Evolutionary conservation across 2,113 vertebrate species (phyloP), one percentile per base, ranked within the genome.

Genomic region (Dolichotis patagonum): DNA sequence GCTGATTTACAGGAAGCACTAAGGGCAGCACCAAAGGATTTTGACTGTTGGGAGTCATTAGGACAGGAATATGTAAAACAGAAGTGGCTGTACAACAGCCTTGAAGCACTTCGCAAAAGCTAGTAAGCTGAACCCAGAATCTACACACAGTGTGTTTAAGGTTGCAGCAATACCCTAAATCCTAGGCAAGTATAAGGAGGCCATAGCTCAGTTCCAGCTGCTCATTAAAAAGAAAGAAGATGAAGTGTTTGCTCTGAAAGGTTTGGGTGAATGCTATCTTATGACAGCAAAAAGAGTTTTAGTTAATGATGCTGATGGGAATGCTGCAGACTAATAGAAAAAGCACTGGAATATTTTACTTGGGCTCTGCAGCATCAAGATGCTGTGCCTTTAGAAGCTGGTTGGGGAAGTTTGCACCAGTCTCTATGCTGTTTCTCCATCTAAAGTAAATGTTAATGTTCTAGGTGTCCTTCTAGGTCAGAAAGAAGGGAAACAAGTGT

Each of bases 221-320:
- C 99, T 99, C 96, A 98, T 99, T 93, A 95, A 98, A 84, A 98
- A 96, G 86, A 97, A 98, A 58, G 98, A 99, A 97, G 99, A 99
- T 54, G 99, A 99, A 63, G 99, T 99, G 19, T 99, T 99, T 80
- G 99, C 99, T 14, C 98, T 99, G 85, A 99, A 99, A 99, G 99
- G 99, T 96, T 98, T 99, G 90, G 99, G 99, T 6, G 99, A 99
- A 92, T 99, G 99, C 89, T 98, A 99, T 67, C 97, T 99, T 58
- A 98, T 99, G 98, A 95, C 99, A 97, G 99, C 99, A 73, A 99
- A 98, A 98, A 97, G 96, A 92, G 98, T 99, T 83, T 98, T 99
- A 95, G 98, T 98, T 11, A 99, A 99, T 97, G 99, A 98, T 95
- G 98, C 99, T 96, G 99, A 99, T 96, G 99, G 99, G 22, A 99